Base-by-base conservation (phyloP, 2,113 vertebrate genomes). In the Stercorarius parasiticus region DNA sequence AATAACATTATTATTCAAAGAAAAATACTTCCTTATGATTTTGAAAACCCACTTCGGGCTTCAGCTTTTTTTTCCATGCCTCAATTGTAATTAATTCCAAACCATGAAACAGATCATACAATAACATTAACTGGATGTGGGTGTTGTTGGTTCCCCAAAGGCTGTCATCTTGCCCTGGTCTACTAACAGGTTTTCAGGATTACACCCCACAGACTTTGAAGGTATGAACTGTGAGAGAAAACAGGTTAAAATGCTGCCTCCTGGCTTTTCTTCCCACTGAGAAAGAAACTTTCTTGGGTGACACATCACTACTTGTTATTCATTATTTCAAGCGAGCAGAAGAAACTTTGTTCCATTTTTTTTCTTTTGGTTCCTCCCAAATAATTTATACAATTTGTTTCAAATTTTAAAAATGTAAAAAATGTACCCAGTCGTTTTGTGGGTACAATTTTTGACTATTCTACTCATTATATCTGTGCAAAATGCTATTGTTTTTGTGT, bases 1-100 rank as follows among this genome's bases (percentile, higher is more conserved):
- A 95, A 87, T 34, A 97, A 95, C 29, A 10, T 56, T 95, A 88
- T 97, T 97, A 97, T 97, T 96, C 82, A 92, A 96, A 95, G 96
- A 87, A 97, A 97, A 97, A 95, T 67, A 90, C 82, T 93, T 97
- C 89, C 95, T 95, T 93, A 95, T 92, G 96, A 79, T 93, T 83
- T 76, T 87, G 47, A 23, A 97, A 97, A 97, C 95, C 94, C 87
- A 81, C 93, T 95, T 92, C 91, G 71, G 59, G 56, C 76, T 95
- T 95, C 40, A 56, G 45, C 5, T 55, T 93, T 93, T 90, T 88
- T 91, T 95, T 85, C 96, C 85, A 74, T 95, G 64, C 72, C 76
- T 42, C 85, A 86, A 30, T 59, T 87, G 65, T 65, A 96, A 96
- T 96, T 97, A 97, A 95, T 96, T 95, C 79, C 82, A 92, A 93